Evolutionary conservation across 1,140 invertebrate genomes (phyloP).

Genomic region (Cecropterus lyciades): DNA sequence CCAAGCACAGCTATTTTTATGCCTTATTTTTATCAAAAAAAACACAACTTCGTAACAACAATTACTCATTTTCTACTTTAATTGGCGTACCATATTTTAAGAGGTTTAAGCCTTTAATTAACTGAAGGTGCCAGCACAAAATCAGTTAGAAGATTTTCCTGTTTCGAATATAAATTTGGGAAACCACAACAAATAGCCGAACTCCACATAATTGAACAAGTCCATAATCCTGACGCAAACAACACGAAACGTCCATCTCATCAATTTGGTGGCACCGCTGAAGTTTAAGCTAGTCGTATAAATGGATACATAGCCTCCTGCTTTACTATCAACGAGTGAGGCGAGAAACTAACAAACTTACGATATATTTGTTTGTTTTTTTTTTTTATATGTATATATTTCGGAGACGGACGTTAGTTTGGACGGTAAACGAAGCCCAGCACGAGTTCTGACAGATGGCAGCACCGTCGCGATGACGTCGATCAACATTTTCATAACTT

Average conservation of each 20-base stretch:
- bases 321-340: neutral
- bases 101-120: conserved; percentile 26
- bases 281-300: conserved; percentile 19
- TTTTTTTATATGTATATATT: too few relatives aligned
- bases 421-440: too few relatives aligned
- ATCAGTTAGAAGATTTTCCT: conserved; percentile 2
- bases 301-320: conserved; percentile 3
- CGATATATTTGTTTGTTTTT: too few relatives aligned
- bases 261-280: conserved; percentile 23
- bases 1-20: too few relatives aligned
- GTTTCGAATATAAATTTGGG: conserved; percentile 24
- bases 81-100: conserved; percentile 9
- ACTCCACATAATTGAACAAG: conserved; percentile 17
- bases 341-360: neutral
- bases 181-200: conserved; percentile 23
- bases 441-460: too few relatives aligned
- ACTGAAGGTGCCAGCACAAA: conserved; percentile 2
- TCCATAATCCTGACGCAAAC: conserved; percentile 23
- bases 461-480: too few relatives aligned
- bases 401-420: too few relatives aligned
- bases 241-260: conserved; percentile 31
- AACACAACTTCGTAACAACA: conserved; percentile 4
- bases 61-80: conserved; percentile 2
- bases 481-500: too few relatives aligned
- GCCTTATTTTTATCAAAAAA: too few relatives aligned